Evolutionary conservation across 2,113 vertebrate genomes (phyloP), one percentile per base, ranked within the genome.

Genomic region (Nanorana parkeri): DNA sequence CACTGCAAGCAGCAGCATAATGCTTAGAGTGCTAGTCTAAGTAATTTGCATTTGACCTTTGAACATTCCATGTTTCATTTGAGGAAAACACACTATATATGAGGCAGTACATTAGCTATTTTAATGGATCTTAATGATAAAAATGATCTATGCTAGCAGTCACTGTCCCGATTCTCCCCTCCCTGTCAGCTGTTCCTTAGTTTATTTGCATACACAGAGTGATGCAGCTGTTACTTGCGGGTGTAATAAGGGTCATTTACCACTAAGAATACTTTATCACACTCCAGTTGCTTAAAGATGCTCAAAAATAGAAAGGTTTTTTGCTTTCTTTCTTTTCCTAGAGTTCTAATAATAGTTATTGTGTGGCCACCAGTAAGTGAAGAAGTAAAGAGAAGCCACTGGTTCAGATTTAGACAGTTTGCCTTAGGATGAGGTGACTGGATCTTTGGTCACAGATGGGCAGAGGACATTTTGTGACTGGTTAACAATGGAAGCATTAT

Each of bases 71-170:
- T 26, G 16, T 75, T 75, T 61, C 36, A 61, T 61, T 61, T 55
- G 55, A 61, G 58, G 36, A 75, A 61, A 60, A 61, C 36, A 29
- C 23, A 75, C n/a, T 58, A 61, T 60, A 32, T 36, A 60, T 23
- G 72, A 61, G 55, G 55, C 72, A 75, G 60, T 36, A 75, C 58
- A 56, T 21, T 32, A 32, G 26, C 36, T 36, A 32, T 13, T 29
- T 60, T 74, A 75, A 75, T 61, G 72, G 55, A 75, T 75, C 58
- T 75, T 75, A 75, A 75, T 75, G 61, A 75, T 75, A 60, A 60
- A n/a, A 75, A 58, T 75, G 56, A 75, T 41, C 28, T 8, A 32
- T 36, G 56, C 56, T 60, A 20, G n/a, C 60, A 41, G 17, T 75
- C 32, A 29, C 20, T 41, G 72, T 29, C 58, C 29, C 61, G 20